A percentile compares a stretch with the other conserved stretches of the same genome.
These are phyloP conservation scores for Orchesella flavescens DNA, from an alignment of 2,888 invertebrate species.

Conservation along the genomic window DNA sequence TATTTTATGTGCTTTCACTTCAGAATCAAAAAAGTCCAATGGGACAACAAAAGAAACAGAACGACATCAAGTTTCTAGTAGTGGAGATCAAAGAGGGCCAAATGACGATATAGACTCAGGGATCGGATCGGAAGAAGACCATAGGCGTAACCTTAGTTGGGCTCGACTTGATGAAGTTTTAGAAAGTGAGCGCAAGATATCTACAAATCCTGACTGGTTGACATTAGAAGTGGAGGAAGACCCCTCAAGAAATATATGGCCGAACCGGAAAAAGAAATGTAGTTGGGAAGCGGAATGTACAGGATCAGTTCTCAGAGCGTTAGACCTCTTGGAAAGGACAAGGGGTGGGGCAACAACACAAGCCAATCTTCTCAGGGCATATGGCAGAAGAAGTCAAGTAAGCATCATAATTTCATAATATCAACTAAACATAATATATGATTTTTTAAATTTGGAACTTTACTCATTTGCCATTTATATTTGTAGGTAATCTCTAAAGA, in stretches of 20 bases:
- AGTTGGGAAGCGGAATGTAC: constrained; percentile 67
- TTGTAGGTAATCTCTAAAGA: constrained; percentile 67
- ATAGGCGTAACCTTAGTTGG: constrained; percentile 65
- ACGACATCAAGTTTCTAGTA: constrained; percentile 51
- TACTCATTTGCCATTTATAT: not conserved
- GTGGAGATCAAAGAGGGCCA: constrained; percentile 63
- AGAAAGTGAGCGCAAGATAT: constrained; percentile 65
- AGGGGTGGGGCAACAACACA: constrained; percentile 60
- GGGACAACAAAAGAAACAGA: constrained; percentile 46
- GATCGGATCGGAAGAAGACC: constrained; percentile 67
- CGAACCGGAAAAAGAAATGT: constrained; percentile 66
- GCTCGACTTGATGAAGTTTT: constrained; percentile 66
- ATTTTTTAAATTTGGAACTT: too few relatives aligned
- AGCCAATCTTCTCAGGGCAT: constrained; percentile 66
- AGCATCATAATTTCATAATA: too few relatives aligned
- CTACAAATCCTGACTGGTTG: constrained; percentile 66
- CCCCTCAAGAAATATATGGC: constrained; percentile 66
- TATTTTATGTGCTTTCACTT: too few relatives aligned
- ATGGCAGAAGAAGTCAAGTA: constrained; percentile 65
- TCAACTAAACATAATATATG: too few relatives aligned
- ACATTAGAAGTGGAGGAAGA: constrained; percentile 66
- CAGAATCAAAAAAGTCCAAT: constrained; percentile 36
- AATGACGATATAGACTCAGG: constrained; percentile 67
- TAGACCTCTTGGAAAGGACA: constrained; percentile 61
- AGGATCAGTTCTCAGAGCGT: constrained; percentile 60